phyloP scores from a whole-genome alignment of 2,113 vertebrate genomes.

The Willisornis vidua region DNA sequence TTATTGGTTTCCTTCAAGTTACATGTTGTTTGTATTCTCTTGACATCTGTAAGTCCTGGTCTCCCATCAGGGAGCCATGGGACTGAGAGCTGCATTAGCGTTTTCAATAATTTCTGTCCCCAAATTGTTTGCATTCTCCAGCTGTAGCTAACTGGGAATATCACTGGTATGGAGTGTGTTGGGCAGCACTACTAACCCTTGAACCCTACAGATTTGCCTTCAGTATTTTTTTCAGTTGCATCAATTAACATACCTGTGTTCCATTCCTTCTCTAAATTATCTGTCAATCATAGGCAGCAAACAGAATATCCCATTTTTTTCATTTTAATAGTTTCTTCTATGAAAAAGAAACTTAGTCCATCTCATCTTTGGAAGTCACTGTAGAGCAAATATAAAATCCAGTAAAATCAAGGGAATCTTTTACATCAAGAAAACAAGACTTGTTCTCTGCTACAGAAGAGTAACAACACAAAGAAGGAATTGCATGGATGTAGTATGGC shows the following conservation, averaged over 20 bases:
- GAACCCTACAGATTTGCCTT: background rate
- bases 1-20: background rate
- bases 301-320: background rate
- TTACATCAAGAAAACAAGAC: background rate
- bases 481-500: background rate
- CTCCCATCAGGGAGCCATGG: background rate
- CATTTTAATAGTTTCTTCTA: background rate
- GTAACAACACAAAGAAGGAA: background rate
- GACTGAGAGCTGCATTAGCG: background rate
- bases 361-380: background rate
- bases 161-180: background rate
- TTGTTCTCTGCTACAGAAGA: background rate
- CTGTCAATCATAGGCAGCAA: background rate
- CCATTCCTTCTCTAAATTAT: background rate
- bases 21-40: background rate
- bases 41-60: background rate
- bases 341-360: background rate
- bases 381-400: background rate
- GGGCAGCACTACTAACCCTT: background rate
- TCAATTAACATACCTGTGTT: background rate
- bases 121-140: background rate
- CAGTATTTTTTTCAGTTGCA: background rate
- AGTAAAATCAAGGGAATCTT: background rate
- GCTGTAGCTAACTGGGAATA: background rate
- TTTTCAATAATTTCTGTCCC: background rate